Percentiles rank a stretch among this genome's conserved stretches.
phyloP scores from a whole-genome alignment of 2,888 invertebrate species.

The Biston betularia region DNA sequence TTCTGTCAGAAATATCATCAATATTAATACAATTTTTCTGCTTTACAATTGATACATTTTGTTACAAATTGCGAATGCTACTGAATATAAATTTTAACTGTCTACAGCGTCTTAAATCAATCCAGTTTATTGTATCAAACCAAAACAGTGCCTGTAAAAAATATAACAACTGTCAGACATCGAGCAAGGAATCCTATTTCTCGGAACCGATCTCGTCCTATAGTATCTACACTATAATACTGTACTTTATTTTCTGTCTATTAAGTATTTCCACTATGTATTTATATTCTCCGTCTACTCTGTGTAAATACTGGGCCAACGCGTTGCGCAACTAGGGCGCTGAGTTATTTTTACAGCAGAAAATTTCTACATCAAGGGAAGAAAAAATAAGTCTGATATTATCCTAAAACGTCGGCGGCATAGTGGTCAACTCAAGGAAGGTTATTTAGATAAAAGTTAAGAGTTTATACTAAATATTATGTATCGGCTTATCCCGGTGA shows the following conservation, averaged over 20 bases:
- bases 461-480: background rate
- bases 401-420: conserved; percentile 15
- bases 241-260: background rate
- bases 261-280: background rate
- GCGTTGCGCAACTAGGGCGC: conserved; percentile 20
- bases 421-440: background rate
- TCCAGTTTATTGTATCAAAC: no score
- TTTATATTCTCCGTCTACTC: conserved; percentile 1
- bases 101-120: no score
- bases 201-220: no score
- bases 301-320: conserved; percentile 14
- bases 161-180: no score
- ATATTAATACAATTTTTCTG: no score
- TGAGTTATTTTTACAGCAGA: conserved; percentile 22
- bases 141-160: no score
- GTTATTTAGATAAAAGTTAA: conserved; percentile 2
- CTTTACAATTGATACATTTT: no score
- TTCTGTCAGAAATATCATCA: no score
- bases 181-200: no score
- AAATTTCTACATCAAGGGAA: conserved; percentile 19
- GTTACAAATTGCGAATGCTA: no score
- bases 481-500: background rate
- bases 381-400: conserved; percentile 31
- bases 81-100: no score
- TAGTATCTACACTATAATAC: no score